A percentile compares a stretch with the other conserved stretches of the same genome.
phyloP scores from a whole-genome alignment of 2,113 vertebrate species.

The Zootoca vivipara region DNA sequence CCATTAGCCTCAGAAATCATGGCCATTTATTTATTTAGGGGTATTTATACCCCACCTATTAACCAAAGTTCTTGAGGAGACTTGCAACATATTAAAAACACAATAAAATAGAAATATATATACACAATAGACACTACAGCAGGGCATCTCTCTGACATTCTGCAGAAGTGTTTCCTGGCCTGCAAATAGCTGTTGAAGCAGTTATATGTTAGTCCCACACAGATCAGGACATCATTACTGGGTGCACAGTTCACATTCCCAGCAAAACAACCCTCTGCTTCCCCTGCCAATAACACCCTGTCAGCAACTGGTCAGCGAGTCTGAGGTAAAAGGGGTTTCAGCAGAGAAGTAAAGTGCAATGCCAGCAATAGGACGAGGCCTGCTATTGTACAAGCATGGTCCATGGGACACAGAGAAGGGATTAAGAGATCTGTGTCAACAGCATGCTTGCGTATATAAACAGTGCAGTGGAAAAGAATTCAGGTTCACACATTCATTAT shows the following conservation, averaged over 20 bases:
- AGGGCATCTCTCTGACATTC: too few relatives aligned
- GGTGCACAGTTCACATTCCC: background rate
- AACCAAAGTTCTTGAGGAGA: too few relatives aligned
- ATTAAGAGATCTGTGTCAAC: conserved; percentile 75
- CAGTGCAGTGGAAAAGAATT: conserved; percentile 34
- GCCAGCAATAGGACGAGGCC: conserved; percentile 78
- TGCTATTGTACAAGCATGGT: conserved; percentile 54
- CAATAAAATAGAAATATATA: too few relatives aligned
- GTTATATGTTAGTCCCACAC: too few relatives aligned
- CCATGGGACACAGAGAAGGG: conserved; percentile 67
- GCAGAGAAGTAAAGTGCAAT: conserved; percentile 78
- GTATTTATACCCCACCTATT: too few relatives aligned
- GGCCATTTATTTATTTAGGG: too few relatives aligned
- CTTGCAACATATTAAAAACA: too few relatives aligned
- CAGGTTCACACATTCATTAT: conserved; percentile 48
- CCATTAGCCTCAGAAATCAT: too few relatives aligned
- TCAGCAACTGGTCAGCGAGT: conserved; percentile 91
- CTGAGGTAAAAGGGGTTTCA: conserved; percentile 79
- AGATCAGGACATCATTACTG: too few relatives aligned
- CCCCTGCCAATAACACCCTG: conserved; percentile 60
- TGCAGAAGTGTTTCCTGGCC: too few relatives aligned
- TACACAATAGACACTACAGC: too few relatives aligned
- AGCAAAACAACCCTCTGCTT: background rate
- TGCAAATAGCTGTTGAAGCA: too few relatives aligned
- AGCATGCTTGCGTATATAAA: conserved; percentile 65